phyloP scores from a whole-genome alignment of 2,113 vertebrate genomes.

The Scatophagus argus region DNA sequence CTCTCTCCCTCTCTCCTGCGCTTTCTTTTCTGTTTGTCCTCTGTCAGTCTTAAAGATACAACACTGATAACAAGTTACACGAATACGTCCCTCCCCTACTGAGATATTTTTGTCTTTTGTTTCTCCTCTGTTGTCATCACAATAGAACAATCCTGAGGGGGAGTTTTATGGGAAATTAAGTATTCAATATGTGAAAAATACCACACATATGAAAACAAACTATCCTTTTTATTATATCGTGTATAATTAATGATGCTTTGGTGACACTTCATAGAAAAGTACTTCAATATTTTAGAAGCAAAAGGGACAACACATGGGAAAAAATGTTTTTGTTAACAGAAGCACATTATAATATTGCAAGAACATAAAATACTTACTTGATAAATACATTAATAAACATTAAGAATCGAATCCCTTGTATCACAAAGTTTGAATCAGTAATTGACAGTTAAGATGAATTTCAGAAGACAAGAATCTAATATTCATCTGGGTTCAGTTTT shows the following conservation, averaged over 20 bases:
- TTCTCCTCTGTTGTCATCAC: constrained; percentile 23
- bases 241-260: background rate
- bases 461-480: background rate
- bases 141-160: constrained; percentile 3
- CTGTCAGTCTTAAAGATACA: background rate
- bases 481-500: background rate
- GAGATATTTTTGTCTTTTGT: background rate
- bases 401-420: no score
- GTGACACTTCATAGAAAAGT: background rate
- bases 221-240: background rate
- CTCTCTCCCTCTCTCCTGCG: background rate
- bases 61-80: constrained; percentile 19
- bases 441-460: background rate
- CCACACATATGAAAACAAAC: background rate
- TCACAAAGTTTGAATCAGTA: no score
- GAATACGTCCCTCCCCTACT: background rate
- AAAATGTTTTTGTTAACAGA: background rate
- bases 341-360: background rate
- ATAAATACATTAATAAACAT: background rate
- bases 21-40: background rate
- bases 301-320: background rate
- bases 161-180: constrained; percentile 12
- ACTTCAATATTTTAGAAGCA: background rate
- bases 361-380: background rate
- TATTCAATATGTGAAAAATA: background rate